A percentile compares a stretch with the other conserved stretches of the same genome.
phyloP scores from a whole-genome alignment of 1,140 invertebrate species.

The Apis florea region DNA sequence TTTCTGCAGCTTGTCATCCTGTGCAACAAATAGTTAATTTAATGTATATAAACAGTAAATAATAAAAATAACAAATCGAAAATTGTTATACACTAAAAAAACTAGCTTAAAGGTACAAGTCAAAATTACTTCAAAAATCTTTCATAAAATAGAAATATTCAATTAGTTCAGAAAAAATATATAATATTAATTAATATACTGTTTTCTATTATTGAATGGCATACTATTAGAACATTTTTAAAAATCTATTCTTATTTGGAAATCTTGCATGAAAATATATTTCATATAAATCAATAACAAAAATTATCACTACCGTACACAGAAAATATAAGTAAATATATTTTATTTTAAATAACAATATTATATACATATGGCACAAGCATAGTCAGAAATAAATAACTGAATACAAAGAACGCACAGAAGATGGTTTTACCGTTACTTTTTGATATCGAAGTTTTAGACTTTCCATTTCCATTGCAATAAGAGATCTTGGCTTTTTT shows the following conservation, averaged over 20 bases:
- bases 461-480: slow-evolving; percentile 87
- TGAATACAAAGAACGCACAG: not conserved
- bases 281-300: slow-evolving; percentile 12
- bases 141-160: not conserved
- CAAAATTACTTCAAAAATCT: not conserved
- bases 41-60: slow-evolving; percentile 57
- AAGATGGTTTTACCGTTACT: slow-evolving; percentile 73
- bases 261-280: not conserved
- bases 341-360: slow-evolving; percentile 43
- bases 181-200: slow-evolving; percentile 2
- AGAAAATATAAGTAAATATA: slow-evolving; percentile 27
- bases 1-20: slow-evolving; percentile 84
- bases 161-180: slow-evolving; percentile 2
- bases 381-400: slow-evolving; percentile 26
- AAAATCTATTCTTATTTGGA: slow-evolving; percentile 5
- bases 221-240: not conserved
- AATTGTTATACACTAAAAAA: slow-evolving; percentile 13
- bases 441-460: slow-evolving; percentile 85
- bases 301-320: slow-evolving; percentile 27
- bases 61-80: slow-evolving; percentile 34
- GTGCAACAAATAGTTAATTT: slow-evolving; percentile 80
- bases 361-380: slow-evolving; percentile 31
- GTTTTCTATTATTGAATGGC: not conserved
- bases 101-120: not conserved
- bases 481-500: slow-evolving; percentile 87